Evolutionary conservation across 2,888 invertebrate species (phyloP).

Genomic region (Euspilapteryx auroguttella): DNA sequence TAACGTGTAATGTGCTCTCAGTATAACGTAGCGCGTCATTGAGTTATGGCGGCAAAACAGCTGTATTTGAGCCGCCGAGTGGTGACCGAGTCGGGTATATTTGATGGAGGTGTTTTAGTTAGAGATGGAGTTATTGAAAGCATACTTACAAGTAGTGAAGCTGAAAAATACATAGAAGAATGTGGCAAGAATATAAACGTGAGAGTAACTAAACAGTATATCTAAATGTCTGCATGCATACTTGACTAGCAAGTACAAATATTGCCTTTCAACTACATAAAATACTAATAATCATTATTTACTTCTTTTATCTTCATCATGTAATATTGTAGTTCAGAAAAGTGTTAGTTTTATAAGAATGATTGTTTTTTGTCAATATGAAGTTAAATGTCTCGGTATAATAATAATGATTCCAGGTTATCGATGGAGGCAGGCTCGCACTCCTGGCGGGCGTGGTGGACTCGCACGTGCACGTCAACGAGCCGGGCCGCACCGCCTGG

Average conservation of each 20-base stretch:
- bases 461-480: slow-evolving; percentile 72
- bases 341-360: too few relatives aligned
- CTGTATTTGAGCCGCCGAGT: slow-evolving; percentile 50
- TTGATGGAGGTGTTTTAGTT: slow-evolving; percentile 64
- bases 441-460: slow-evolving; percentile 71
- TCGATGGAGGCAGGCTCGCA: slow-evolving; percentile 22
- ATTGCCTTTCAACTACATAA: too few relatives aligned
- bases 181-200: slow-evolving; percentile 55
- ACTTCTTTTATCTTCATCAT: too few relatives aligned
- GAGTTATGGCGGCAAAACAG: neutral
- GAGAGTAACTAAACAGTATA: slow-evolving; percentile 8
- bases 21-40: too few relatives aligned
- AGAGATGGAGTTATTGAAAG: slow-evolving; percentile 60
- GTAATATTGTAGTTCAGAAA: too few relatives aligned
- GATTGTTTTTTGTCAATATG: too few relatives aligned
- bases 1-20: too few relatives aligned
- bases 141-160: slow-evolving; percentile 46
- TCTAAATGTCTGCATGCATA: too few relatives aligned
- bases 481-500: slow-evolving; percentile 72
- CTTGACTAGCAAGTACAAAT: too few relatives aligned
- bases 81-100: slow-evolving; percentile 49
- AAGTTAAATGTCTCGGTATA: too few relatives aligned
- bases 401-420: slow-evolving; percentile 23
- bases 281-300: too few relatives aligned
- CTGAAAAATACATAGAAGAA: slow-evolving; percentile 41